These are phyloP conservation scores for Naso thynnoides DNA, from an alignment of 2,797 vertebrate species.

Conservation along the genomic window DNA sequence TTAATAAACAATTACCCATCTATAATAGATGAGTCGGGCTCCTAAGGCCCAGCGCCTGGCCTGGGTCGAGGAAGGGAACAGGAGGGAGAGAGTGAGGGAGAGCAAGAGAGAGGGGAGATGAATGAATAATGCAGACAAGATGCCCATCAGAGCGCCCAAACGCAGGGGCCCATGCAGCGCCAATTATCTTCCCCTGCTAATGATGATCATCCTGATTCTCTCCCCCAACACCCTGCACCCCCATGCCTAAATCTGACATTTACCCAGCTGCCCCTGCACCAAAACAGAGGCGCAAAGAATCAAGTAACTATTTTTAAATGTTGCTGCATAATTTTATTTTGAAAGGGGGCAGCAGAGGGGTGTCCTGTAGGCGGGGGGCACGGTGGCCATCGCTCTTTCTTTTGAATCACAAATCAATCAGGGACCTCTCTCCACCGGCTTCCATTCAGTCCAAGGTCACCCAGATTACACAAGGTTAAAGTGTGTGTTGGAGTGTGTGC, in stretches of 20 bases:
- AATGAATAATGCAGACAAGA: conserved; percentile 87
- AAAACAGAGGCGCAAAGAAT: not conserved
- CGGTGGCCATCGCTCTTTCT: conserved; percentile 82
- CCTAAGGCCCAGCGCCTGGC: conserved; percentile 76
- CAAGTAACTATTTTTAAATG: conserved; percentile 47
- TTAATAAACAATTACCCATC: conserved; percentile 91
- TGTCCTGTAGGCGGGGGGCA: conserved; percentile 13
- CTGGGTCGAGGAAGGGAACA: conserved; percentile 62
- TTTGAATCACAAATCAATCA: conserved; percentile 96
- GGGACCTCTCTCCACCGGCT: conserved; percentile 81
- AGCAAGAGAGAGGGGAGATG: conserved; percentile 50
- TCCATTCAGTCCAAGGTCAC: conserved; percentile 90
- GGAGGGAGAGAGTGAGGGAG: conserved; percentile 42
- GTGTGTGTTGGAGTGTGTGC: conserved; percentile 52
- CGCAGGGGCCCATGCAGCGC: conserved; percentile 70
- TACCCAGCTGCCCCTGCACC: conserved; percentile 59
- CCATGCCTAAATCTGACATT: conserved; percentile 71
- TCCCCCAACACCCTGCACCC: conserved; percentile 32
- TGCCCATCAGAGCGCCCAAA: conserved; percentile 82
- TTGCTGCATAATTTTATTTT: conserved; percentile 44
- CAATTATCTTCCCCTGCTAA: conserved; percentile 84
- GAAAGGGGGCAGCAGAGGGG: not conserved
- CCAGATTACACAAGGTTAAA: conserved; percentile 95
- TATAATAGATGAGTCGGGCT: conserved; percentile 87
- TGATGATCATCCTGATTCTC: conserved; percentile 75